Evolutionary conservation across 1,140 invertebrate species (phyloP), one percentile per base, ranked within the genome.

Genomic region (Drosophila sechellia): DNA sequence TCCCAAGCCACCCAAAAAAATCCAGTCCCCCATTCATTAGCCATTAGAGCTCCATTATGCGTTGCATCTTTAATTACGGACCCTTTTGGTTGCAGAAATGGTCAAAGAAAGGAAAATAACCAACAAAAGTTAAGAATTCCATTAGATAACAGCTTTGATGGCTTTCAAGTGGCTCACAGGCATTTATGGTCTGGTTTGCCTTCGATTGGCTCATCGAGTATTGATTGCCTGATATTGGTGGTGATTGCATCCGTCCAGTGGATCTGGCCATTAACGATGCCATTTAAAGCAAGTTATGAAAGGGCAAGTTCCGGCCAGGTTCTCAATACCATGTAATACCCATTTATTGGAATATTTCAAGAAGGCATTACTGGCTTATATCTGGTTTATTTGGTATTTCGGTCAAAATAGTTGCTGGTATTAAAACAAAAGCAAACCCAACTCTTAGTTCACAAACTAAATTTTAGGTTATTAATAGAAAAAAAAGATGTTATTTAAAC

Each of bases 41-140:
- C 83, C 84, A 89, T 87, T 89, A 87, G 78, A 74, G 63, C 70
- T 64, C 80, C 83, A 89, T 87, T 77, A 89, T 89, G 79, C 79
- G 70, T 72, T 86, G 71, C 77, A 64, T 74, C 76, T 89, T 87
- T 89, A 89, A 89, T 89, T 89, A 87, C 89, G 79, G 25, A 43
- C 25, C 55, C 20, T 46, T 46, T 43, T 65, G 58, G 43, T 31
- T 11, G 15, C 43, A 12, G 3, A 43, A 34, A 25, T 45, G 11
- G 12, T 1, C 12, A 39, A 13, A 4, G n/a, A 4, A 10, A 11
- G 54, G 27, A 5, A 31, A 64, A 64, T 46, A 43, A 6, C 31
- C 12, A 35, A 15, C 64, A 70, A 20, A 42, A 57, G 45, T 71
- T 40, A 70, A 70, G 43, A 70, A 70, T 71, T 57, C 52, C 64